Evolutionary conservation across 2,113 vertebrate genomes (phyloP).

Genomic region (Cinclus cinclus): DNA sequence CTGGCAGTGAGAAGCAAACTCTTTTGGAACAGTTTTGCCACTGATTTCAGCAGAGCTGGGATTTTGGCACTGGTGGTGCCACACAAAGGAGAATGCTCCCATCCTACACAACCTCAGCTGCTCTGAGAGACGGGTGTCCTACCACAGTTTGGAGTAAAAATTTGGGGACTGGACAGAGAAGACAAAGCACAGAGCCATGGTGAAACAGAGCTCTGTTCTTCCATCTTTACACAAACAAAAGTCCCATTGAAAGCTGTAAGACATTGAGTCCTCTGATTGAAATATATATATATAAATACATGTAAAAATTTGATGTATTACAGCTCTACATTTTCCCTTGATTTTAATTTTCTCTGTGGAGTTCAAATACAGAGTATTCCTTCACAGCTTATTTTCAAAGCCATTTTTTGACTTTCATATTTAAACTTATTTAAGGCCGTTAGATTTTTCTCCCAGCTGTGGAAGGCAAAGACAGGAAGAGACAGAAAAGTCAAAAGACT

Average conservation of each 20-base stretch:
- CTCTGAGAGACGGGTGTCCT: neutral
- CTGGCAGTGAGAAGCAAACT: neutral
- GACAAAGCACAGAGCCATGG: slow-evolving; percentile 38
- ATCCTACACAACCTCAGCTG: neutral
- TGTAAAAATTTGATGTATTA: slow-evolving; percentile 22
- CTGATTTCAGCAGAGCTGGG: neutral
- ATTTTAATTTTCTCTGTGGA: slow-evolving; percentile 47
- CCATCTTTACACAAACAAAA: slow-evolving; percentile 43
- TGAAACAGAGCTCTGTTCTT: slow-evolving; percentile 43
- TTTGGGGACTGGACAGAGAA: neutral
- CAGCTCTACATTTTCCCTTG: neutral
- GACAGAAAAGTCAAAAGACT: slow-evolving; percentile 21
- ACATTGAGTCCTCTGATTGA: slow-evolving; percentile 34
- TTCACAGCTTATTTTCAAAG: slow-evolving; percentile 61
- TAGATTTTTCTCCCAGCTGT: slow-evolving; percentile 49
- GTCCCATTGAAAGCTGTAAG: slow-evolving; percentile 38
- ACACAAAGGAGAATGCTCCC: rapidly evolving
- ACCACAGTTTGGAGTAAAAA: neutral
- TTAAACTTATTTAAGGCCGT: slow-evolving; percentile 39
- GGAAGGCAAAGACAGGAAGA: neutral
- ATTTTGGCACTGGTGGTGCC: rapidly evolving
- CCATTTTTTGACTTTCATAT: slow-evolving; percentile 38
- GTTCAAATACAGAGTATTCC: slow-evolving; percentile 40
- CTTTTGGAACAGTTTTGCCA: neutral
- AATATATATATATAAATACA: slow-evolving; percentile 19